Conservation (phyloP, 2,888 invertebrate genomes). For the Torymus tubicola region DNA sequence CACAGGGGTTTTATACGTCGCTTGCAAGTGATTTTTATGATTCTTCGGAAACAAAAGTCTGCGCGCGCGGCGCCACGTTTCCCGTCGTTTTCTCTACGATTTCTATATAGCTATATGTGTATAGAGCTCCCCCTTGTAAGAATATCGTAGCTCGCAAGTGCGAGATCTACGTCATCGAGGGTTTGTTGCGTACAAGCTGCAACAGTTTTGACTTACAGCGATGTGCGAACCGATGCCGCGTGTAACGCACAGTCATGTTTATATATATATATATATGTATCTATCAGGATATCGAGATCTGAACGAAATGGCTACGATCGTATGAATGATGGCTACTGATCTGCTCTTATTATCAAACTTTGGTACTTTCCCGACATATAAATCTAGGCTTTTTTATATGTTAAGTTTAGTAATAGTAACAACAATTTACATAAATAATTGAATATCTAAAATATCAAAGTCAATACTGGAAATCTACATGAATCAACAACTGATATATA, state of each 20-base stretch:
- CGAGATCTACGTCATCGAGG: constrained; percentile 48
- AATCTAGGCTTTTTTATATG: too few species aligned
- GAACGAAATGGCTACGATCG: background rate
- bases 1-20: constrained; percentile 61
- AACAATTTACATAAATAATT: too few species aligned
- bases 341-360: background rate
- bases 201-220: constrained; percentile 61
- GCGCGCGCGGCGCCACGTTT: constrained; percentile 65
- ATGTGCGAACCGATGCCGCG: background rate
- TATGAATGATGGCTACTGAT: background rate
- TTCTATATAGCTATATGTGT: background rate
- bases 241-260: too few species aligned
- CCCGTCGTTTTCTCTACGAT: constrained; percentile 55
- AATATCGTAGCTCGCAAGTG: constrained; percentile 31
- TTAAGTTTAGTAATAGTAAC: too few species aligned
- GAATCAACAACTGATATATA: too few species aligned
- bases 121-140: background rate
- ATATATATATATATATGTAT: too few species aligned
- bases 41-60: constrained; percentile 74
- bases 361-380: too few species aligned
- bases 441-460: too few species aligned
- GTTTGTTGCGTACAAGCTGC: constrained; percentile 64
- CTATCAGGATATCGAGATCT: background rate
- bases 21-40: constrained; percentile 70
- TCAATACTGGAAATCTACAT: too few species aligned